phyloP scores from a whole-genome alignment of 1,140 invertebrate species.

The Caenorhabditis latens region DNA sequence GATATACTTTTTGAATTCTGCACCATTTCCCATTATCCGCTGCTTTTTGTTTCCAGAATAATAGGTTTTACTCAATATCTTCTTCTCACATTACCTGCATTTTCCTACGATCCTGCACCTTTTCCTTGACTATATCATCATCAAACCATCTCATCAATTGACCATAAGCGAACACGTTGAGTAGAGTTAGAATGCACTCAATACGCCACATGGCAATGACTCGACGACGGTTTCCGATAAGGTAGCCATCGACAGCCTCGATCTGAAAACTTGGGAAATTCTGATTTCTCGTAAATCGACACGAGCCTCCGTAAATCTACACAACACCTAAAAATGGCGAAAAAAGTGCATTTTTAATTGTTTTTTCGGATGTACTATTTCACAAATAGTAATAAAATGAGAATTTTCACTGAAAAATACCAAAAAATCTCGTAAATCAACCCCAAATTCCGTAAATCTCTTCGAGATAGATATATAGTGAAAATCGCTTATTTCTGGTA shows the following conservation, averaged over 20 bases:
- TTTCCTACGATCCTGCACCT: not conserved
- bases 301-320: too few relatives aligned
- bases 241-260: constrained; percentile 23
- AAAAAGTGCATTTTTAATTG: too few relatives aligned
- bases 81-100: constrained; percentile 11
- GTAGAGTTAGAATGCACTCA: constrained; percentile 16
- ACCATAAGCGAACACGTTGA: constrained; percentile 58
- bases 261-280: constrained; percentile 6
- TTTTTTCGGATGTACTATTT: too few relatives aligned
- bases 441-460: too few relatives aligned
- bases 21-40: not conserved
- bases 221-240: constrained; percentile 55
- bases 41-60: not conserved
- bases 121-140: constrained; percentile 16
- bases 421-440: too few relatives aligned
- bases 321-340: too few relatives aligned
- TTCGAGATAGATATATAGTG: too few relatives aligned
- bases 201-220: constrained; percentile 44
- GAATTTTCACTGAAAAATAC: too few relatives aligned
- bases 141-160: constrained; percentile 60
- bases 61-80: not conserved
- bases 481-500: too few relatives aligned
- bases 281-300: too few relatives aligned
- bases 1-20: too few relatives aligned
- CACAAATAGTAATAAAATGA: too few relatives aligned